Conservation (phyloP, 1,140 invertebrate species). For the Drusus annulatus region DNA sequence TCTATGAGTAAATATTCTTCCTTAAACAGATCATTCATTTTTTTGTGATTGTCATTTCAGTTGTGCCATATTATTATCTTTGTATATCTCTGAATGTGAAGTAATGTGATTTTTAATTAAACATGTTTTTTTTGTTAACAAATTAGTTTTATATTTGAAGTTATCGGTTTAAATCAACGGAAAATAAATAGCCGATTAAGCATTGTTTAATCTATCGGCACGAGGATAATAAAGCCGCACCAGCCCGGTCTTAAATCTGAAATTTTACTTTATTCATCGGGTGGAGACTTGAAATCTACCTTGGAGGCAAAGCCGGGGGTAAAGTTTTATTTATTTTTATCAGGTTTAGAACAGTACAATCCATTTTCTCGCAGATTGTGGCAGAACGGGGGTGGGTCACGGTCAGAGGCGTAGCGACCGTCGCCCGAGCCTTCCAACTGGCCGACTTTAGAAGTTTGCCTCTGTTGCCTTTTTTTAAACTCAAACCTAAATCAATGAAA, state of each 20-base stretch:
- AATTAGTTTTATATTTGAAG: not conserved
- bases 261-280: constrained; percentile 26
- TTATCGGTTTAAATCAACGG: not conserved
- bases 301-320: constrained; percentile 31
- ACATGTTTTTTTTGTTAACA: too few species aligned
- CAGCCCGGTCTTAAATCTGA: constrained; percentile 15
- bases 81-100: too few species aligned
- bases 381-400: constrained; percentile 41
- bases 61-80: too few species aligned
- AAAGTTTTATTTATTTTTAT: constrained; percentile 46
- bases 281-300: constrained; percentile 23
- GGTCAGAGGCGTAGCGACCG: too few species aligned
- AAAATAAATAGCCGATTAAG: constrained; percentile 2
- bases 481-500: too few species aligned
- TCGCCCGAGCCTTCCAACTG: too few species aligned
- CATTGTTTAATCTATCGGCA: constrained; percentile 9
- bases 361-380: constrained; percentile 50
- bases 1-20: too few species aligned
- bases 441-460: too few species aligned
- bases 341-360: constrained; percentile 46
- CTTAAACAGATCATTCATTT: too few species aligned
- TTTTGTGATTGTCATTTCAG: too few species aligned
- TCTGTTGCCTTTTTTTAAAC: too few species aligned
- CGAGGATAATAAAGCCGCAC: not conserved
- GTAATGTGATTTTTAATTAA: too few species aligned